Percentiles rank a stretch among this genome's conserved stretches.
phyloP scores from a whole-genome alignment of 2,888 invertebrate genomes.

The Blastobasis lacticolella region DNA sequence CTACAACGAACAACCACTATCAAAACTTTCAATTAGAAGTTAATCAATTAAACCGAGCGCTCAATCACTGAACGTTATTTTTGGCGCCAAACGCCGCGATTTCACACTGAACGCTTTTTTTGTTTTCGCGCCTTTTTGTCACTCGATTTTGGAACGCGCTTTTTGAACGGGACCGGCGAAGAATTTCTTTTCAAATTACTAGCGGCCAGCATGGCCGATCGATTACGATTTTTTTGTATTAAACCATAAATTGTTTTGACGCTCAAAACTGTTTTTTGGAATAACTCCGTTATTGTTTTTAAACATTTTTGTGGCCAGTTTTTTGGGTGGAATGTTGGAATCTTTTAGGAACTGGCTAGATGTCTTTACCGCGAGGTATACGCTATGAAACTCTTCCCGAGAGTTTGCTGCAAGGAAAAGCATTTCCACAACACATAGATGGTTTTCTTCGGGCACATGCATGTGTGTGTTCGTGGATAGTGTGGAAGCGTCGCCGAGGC shows the following conservation, averaged over 20 bases:
- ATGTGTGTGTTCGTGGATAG: constrained; percentile 45
- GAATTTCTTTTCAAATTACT: constrained; percentile 41
- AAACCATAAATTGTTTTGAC: constrained; percentile 20
- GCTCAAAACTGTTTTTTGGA: constrained; percentile 15
- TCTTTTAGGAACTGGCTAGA: constrained; percentile 53
- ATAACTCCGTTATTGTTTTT: constrained; percentile 26
- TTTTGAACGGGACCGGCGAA: constrained; percentile 56
- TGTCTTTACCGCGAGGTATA: constrained; percentile 75
- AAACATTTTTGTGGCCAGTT: constrained; percentile 24
- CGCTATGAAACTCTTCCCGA: constrained; percentile 74
- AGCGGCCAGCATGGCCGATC: constrained; percentile 42
- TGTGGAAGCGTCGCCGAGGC: constrained; percentile 37
- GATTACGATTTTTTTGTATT: constrained; percentile 35
- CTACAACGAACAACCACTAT: constrained; percentile 25
- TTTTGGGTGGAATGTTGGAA: constrained; percentile 26
- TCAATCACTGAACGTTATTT: constrained; percentile 28
- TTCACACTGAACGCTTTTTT: constrained; percentile 4
- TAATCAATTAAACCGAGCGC: constrained; percentile 23
- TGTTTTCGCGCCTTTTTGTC: constrained; percentile 29
- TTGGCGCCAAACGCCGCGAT: constrained; percentile 31
- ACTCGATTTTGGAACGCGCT: constrained; percentile 38
- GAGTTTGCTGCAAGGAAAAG: constrained; percentile 74
- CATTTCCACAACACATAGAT: constrained; percentile 70
- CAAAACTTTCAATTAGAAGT: constrained; percentile 48
- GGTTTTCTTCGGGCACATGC: constrained; percentile 51